Percentiles rank a stretch among this genome's conserved stretches.
phyloP scores from a whole-genome alignment of 1,140 invertebrate species.

The Drosophila parabipectinata region DNA sequence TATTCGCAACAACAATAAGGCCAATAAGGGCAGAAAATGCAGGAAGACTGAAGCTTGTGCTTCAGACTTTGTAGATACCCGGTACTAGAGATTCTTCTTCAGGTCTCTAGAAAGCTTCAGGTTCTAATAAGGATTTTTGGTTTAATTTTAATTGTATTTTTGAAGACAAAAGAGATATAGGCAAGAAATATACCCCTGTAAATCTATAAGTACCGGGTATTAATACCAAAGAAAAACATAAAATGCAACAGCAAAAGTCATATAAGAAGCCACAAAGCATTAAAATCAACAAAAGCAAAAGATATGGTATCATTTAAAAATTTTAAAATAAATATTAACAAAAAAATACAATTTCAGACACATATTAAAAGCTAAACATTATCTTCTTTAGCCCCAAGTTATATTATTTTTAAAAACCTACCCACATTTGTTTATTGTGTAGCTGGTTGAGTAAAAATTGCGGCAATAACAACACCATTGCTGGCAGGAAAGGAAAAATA shows the following conservation, averaged over 20 bases:
- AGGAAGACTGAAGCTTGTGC: neutral
- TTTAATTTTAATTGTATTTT: no score
- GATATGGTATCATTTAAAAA: neutral
- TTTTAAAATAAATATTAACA: neutral
- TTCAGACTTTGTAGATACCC: neutral
- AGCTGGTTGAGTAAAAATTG: constrained; percentile 1
- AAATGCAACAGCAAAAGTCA: no score
- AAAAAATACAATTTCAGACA: neutral
- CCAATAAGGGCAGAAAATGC: constrained; percentile 1
- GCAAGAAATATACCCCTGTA: no score
- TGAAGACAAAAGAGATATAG: no score
- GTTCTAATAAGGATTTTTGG: no score
- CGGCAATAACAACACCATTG: constrained; percentile 1
- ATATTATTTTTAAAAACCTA: neutral
- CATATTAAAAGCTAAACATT: neutral
- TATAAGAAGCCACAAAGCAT: no score
- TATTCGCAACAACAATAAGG: constrained; percentile 5
- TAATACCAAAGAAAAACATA: no score
- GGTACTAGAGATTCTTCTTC: neutral
- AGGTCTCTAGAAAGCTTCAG: no score
- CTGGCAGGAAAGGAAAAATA: constrained; percentile 37
- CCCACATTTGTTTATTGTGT: neutral
- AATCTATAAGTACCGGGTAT: no score
- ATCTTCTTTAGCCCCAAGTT: neutral
- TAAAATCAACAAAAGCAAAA: neutral